A percentile compares a stretch with the other conserved stretches of the same genome.
Evolutionary conservation across 2,113 vertebrate species (phyloP).

Genomic region (Montifringilla adamsi): DNA sequence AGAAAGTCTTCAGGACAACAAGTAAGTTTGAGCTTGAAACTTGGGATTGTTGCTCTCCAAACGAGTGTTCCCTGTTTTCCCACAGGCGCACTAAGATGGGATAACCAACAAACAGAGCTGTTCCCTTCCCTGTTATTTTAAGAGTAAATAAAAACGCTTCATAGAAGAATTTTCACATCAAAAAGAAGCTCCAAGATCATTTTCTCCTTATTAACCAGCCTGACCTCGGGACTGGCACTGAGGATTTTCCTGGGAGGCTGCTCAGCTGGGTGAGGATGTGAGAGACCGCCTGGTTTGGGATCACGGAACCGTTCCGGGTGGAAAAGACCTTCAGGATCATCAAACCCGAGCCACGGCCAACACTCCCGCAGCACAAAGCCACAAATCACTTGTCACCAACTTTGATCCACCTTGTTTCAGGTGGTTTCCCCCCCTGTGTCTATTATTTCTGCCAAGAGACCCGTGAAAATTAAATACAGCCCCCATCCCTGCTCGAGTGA

Average conservation of each 20-base stretch:
- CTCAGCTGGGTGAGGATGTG: background rate
- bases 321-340: background rate
- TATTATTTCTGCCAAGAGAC: conserved; percentile 83
- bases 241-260: conserved; percentile 38
- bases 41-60: background rate
- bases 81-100: background rate
- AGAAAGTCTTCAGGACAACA: background rate
- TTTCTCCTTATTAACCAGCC: background rate
- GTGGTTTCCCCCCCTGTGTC: conserved; percentile 78
- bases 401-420: conserved; percentile 86
- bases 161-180: background rate
- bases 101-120: accelerated
- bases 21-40: background rate
- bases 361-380: conserved; percentile 70
- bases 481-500: conserved; percentile 79
- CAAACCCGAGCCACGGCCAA: background rate
- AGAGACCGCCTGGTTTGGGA: conserved; percentile 36
- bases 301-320: accelerated
- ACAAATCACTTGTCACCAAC: conserved; percentile 83
- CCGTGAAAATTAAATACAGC: conserved; percentile 86
- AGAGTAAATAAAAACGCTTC: background rate
- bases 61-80: accelerated
- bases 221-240: background rate
- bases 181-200: background rate
- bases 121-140: background rate